These are phyloP conservation scores for Chironex yamaguchii DNA, from an alignment of 30 jellyfish, hydroid and myxozoan genomes.

Conservation along the genomic window DNA sequence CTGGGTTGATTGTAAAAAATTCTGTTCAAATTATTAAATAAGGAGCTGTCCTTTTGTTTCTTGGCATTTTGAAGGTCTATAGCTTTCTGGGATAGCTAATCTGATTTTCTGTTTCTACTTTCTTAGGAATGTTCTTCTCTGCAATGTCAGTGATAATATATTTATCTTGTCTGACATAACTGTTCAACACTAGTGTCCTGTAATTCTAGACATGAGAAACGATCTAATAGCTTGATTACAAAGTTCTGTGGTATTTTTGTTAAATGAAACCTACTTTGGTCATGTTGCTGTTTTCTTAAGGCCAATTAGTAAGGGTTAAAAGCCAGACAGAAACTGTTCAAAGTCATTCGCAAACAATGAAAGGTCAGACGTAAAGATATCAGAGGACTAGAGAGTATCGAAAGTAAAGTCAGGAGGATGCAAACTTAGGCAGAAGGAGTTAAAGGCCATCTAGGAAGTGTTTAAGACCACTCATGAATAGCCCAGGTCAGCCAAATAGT, in stretches of 20 bases:
- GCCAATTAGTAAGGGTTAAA: too few relatives aligned
- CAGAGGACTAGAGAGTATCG: too few relatives aligned
- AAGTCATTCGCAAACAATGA: too few relatives aligned
- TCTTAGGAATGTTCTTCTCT: not conserved
- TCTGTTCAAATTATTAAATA: not conserved
- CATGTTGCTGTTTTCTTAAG: not conserved
- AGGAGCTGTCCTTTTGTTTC: not conserved
- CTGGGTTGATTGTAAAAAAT: not conserved
- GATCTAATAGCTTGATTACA: not conserved
- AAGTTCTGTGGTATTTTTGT: not conserved
- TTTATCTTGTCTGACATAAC: not conserved
- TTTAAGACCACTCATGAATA: too few relatives aligned
- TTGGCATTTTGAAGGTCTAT: not conserved
- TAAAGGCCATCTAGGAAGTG: too few relatives aligned
- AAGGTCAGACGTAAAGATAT: too few relatives aligned
- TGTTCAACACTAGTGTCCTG: not conserved
- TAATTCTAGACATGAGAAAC: constrained; percentile 4
- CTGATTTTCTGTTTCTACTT: not conserved
- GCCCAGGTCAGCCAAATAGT: too few relatives aligned
- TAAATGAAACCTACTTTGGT: not conserved
- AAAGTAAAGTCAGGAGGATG: too few relatives aligned
- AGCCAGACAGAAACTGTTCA: too few relatives aligned
- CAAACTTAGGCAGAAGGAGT: too few relatives aligned
- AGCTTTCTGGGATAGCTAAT: not conserved
- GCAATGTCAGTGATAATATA: not conserved